Base-by-base conservation (phyloP, 2,113 vertebrate genomes). In the Tapirus terrestris region DNA sequence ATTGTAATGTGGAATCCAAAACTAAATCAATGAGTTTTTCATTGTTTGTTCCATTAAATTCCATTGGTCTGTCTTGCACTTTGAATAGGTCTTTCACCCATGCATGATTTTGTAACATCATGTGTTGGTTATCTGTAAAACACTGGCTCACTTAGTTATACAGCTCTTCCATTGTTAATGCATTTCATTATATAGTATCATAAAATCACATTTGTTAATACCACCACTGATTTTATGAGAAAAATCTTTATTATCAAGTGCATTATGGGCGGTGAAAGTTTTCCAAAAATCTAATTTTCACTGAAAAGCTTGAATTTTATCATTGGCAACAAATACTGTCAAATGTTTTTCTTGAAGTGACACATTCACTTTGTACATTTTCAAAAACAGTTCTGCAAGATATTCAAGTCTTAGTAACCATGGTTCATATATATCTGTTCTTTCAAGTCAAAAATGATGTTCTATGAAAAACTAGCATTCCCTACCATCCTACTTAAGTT, bases 211-310 rank as follows among this genome's bases (percentile, higher is more conserved):
- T 61, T 31, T 51, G 43, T 73, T 48, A 81, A 31, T 89, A 53
- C 11, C n/a, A 36, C 18, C 56, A 75, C 8, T 88, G 21, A 75
- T 89, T 73, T 67, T 91, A 61, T 75, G 48, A 91, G 43, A 84
- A 84, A 84, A 25, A 16, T 73, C 45, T 95, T 73, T 27, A 17
- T 80, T 81, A 63, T 75, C 48, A 92, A 79, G n/a, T 2, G 85
- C 18, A 65, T 36, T 56, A 21, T 73, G 23, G 25, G 76, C 67
- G 51, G 20, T 91, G 77, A 82, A 33, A 68, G 25, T 84, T 84
- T 60, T 65, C 45, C n/a, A 76, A 89, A 96, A 86, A 68, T n/a
- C 29, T 36, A 43, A 85, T 80, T 95, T 92, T 86, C 31, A 86
- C n/a, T 77, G 36, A 53, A 8, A 60, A 79, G 27, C 75, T 73